Evolutionary conservation across 2,888 invertebrate genomes (phyloP).

Genomic region (Ormyrus nitidulus): DNA sequence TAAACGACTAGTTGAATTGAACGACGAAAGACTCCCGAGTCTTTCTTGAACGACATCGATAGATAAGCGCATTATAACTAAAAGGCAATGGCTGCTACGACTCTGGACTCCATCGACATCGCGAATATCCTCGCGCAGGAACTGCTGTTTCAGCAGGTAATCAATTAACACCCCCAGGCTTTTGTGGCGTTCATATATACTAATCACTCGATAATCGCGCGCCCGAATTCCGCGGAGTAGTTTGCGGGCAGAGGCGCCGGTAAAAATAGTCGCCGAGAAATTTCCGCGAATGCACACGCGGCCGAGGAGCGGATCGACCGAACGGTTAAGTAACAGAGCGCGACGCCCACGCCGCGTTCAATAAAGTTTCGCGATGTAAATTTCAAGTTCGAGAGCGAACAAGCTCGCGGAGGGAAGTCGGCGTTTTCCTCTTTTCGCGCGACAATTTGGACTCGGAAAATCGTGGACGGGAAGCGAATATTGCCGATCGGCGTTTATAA

Average conservation of each 20-base stretch:
- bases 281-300: constrained; percentile 22
- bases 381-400: constrained; percentile 48
- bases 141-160: constrained; percentile 90
- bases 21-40: constrained; percentile 60
- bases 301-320: not conserved
- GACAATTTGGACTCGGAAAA: not conserved
- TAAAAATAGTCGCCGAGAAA: constrained; percentile 43
- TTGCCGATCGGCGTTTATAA: not conserved
- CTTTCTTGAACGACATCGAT: constrained; percentile 64
- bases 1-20: constrained; percentile 14
- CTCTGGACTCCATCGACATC: constrained; percentile 89
- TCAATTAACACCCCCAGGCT: not conserved
- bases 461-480: not conserved
- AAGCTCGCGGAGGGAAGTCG: too few species aligned
- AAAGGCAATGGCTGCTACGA: constrained; percentile 65
- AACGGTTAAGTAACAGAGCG: constrained; percentile 29
- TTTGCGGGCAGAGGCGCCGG: not conserved
- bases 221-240: not conserved
- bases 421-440: not conserved
- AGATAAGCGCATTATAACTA: not conserved
- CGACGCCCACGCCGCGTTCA: constrained; percentile 9
- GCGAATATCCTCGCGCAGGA: constrained; percentile 90
- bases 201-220: not conserved
- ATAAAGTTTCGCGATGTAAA: constrained; percentile 12
- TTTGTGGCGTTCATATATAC: not conserved